phyloP scores from a whole-genome alignment of 2,113 vertebrate genomes.

The Leucosticte australis region DNA sequence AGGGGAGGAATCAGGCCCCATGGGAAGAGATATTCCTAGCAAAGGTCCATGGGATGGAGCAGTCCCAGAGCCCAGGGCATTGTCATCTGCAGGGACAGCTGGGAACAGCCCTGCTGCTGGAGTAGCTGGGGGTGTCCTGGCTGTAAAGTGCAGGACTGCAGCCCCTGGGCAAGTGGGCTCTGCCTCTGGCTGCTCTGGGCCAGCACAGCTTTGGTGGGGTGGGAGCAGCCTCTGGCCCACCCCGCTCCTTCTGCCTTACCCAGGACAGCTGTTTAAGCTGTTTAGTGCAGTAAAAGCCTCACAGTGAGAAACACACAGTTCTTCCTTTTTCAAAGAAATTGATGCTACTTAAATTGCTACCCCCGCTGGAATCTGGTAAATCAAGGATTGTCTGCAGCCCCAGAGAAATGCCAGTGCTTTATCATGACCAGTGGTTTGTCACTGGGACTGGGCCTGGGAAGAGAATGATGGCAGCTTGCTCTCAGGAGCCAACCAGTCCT shows the following conservation, averaged over 20 bases:
- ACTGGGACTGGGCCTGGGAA: background rate
- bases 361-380: background rate
- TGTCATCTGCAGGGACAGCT: background rate
- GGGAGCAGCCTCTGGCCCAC: background rate
- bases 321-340: background rate
- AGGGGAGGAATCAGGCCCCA: fast-evolving
- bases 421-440: background rate
- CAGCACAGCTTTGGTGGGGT: fast-evolving
- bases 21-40: background rate
- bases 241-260: fast-evolving
- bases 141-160: background rate
- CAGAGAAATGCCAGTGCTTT: background rate
- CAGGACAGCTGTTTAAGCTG: background rate
- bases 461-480: background rate
- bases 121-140: background rate
- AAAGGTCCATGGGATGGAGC: background rate
- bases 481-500: background rate
- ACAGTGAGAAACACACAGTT: fast-evolving
- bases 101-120: background rate
- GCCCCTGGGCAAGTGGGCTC: fast-evolving
- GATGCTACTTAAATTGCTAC: background rate
- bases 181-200: background rate
- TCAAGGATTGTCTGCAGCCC: background rate
- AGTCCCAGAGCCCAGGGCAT: background rate
- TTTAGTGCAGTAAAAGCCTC: background rate